Evolutionary conservation across 2,113 vertebrate genomes (phyloP), one percentile per base, ranked within the genome.

Genomic region (Xyliphius kryptos): DNA sequence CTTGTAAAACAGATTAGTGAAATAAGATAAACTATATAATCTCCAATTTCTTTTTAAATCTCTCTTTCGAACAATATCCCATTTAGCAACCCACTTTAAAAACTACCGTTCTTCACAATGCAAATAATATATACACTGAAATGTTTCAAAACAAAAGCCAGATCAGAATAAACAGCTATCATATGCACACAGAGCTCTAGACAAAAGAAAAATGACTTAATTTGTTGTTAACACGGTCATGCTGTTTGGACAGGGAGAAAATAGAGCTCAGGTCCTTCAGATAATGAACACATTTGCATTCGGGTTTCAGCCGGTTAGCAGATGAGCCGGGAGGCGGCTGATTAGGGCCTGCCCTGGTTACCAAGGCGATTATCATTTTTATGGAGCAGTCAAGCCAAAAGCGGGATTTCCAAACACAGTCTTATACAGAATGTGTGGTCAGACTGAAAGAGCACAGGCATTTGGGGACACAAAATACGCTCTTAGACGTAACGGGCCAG

Each of bases 221-320:
- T 54, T 66, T 56, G 63, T 43, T 32, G 1, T 40, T 53, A 44
- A 63, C 56, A 54, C 52, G 49, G 55, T 62, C 21, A 14, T 72
- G 54, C 11, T 41, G 53, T 72, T 58, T 63, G 22, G 17, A 56
- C 37, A 26, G 37, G 14, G 47, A 51, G 21, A 61, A 56, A 60
- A 63, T 46, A 16, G 37, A 54, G 55, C 19, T 52, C 20, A 56
- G 63, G 47, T 38, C 48, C 48, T 63, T 67, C 56, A 68, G 70
- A 67, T 76, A 68, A 70, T 70, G 65, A 76, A 67, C 36, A 55
- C 71, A 73, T 76, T 70, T 66, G 64, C 74, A 70, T 76, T 70
- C 46, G n/a, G 59, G 59, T 55, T 55, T 54, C 32, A 67, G 48
- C 59, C 58, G 40, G 54, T 49, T 47, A 56, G 55, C 32, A 61